Percentiles rank a stretch among this genome's conserved stretches.
Conservation (phyloP, 1,140 invertebrate genomes). For the Venustaconcha ellipsiformis region DNA sequence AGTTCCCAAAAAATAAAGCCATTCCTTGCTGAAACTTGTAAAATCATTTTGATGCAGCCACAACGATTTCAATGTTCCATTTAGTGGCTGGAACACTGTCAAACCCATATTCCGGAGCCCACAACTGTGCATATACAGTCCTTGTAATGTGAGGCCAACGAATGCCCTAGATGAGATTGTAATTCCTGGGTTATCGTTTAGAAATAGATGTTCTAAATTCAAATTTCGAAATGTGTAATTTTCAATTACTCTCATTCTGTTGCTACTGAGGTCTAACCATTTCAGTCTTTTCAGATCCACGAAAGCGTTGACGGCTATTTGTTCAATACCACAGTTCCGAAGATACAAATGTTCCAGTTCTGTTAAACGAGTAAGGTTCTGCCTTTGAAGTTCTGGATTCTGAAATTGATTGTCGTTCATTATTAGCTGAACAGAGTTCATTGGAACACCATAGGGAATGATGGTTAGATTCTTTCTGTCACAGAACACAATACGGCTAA, state of each 20-base stretch:
- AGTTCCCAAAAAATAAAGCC: conserved; percentile 56
- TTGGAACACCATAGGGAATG: conserved; percentile 63
- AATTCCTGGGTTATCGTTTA: conserved; percentile 64
- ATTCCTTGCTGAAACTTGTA: conserved; percentile 49
- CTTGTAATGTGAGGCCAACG: conserved; percentile 56
- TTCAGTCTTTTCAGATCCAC: conserved; percentile 57
- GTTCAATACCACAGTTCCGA: conserved; percentile 64
- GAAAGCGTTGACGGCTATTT: conserved; percentile 62
- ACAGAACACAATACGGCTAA: conserved; percentile 64
- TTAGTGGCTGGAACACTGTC: conserved; percentile 60
- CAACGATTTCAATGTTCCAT: conserved; percentile 58
- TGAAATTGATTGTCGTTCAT: conserved; percentile 64
- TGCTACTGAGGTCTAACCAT: conserved; percentile 66
- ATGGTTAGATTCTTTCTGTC: conserved; percentile 51
- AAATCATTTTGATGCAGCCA: conserved; percentile 65
- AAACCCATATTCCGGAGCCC: conserved; percentile 53
- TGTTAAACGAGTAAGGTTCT: conserved; percentile 58
- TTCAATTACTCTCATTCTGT: conserved; percentile 56
- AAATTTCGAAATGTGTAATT: conserved; percentile 65
- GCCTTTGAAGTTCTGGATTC: conserved; percentile 43
- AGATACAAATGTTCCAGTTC: conserved; percentile 62
- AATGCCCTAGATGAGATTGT: conserved; percentile 59
- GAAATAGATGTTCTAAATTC: conserved; percentile 61
- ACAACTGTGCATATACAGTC: conserved; percentile 65
- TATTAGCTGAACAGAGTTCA: conserved; percentile 59